Base-by-base conservation (phyloP, 30 jellyfish, hydroid and myxozoan genomes). In the Aurelia aurita complex sp. Pacific region DNA sequence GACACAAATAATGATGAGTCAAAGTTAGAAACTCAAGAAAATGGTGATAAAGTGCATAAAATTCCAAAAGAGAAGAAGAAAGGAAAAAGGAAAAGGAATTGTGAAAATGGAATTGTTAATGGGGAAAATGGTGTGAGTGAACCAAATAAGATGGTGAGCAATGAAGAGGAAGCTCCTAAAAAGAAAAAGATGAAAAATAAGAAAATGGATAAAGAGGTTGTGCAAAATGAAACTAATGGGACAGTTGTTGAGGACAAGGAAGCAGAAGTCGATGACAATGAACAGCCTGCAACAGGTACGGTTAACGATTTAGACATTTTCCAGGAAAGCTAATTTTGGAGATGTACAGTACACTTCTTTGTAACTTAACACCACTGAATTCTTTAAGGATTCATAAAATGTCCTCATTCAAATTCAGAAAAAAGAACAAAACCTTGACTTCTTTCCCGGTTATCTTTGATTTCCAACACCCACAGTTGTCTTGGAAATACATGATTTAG, bases 171-270 rank as follows among this genome's bases (percentile, higher is more conserved):
- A 13, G 61, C 18, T 15, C 43, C 63, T 0, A 82, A 63, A 66
- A 68, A 63, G 66, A 77, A 69, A 66, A 75, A 33, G 54, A 73
- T 77, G 53, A 57, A 67, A 34, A 71, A 34, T 12, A 54, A n/a
- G 57, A 54, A 70, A 52, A 74, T 17, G 1, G 46, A 79, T 42
- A 61, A 16, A 9, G 79, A 43, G 46, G 62, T 5, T 7, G 80
- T 34, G 61, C n/a, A 71, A 11, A 66, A 80, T 35, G 54, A 40
- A 57, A 69, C n/a, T 5, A 75, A 13, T 23, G 72, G 55, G 80
- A 74, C 14, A 1, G 14, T 46, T 7, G 9, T 9, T n/a, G 73
- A 76, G 4, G 33, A 82, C 12, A 67, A 67, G 4, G 79, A 55
- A 15, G 1, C 62, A 35, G 61, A 74, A 18, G 29, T 15, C 1